Evolutionary conservation across 2,113 vertebrate species (phyloP), one percentile per base, ranked within the genome.

Genomic region (Phylloscopus trochilus): DNA sequence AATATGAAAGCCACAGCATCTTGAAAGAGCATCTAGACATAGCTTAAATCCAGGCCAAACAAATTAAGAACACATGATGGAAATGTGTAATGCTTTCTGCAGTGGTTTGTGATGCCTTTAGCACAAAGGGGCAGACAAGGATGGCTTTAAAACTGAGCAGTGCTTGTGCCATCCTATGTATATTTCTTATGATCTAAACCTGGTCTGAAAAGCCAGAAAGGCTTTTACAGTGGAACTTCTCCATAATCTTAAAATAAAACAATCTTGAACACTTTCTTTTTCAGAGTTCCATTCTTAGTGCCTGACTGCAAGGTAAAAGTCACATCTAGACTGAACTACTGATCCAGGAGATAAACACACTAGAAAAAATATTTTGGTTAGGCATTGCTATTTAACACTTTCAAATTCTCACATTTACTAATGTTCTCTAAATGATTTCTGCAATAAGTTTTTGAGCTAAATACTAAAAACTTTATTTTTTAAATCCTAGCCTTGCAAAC

Each of bases 1-100:
- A 92, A 80, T 53, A 76, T 18, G 66, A 95, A 95, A 92, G 21
- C 69, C 64, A 66, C 74, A 84, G 49, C n/a, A 87, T 79, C 69
- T 64, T 82, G 60, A 96, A 92, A 66, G 47, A 46, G 52, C 21
- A 90, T 63, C 47, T 81, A 83, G 63, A 53, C 75, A 77, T 28
- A 86, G 23, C 41, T 82, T 68, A 82, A 56, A 35, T 49, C 24
- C 44, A 87, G 47, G 28, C 30, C 56, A 89, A 72, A 78, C 53
- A 64, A 82, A 89, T 89, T 41, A 92, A 75, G 67, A 80, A 21
- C 63, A 31, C 43, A 31, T 4, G 17, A 77, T 60, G 47, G 53
- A 92, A 86, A 67, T 2, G 5, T 51, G 51, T 14, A 62, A 64
- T 20, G 49, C 18, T 63, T 55, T 83, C 58, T 59, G 73, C 83